phyloP scores from a whole-genome alignment of 92 coral and sea anemone species.

The Ricordea florida region DNA sequence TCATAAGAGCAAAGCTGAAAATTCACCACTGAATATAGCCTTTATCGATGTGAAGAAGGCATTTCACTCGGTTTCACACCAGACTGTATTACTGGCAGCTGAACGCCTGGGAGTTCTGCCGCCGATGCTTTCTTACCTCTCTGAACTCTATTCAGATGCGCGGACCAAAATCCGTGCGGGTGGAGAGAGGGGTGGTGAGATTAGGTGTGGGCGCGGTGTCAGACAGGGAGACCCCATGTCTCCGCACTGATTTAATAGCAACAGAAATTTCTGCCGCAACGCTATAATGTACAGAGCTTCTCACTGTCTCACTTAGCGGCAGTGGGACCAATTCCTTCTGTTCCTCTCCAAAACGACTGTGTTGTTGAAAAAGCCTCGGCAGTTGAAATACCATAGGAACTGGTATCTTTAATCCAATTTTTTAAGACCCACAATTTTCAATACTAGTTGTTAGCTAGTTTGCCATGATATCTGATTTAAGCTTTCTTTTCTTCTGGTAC shows the following conservation, averaged over 20 bases:
- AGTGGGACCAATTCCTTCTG: no score
- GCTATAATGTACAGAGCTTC: background rate
- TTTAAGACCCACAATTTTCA: no score
- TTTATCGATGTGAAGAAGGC: constrained; percentile 8
- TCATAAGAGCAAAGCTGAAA: background rate
- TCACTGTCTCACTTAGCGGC: no score
- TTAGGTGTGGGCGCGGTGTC: background rate
- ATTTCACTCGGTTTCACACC: constrained; percentile 7
- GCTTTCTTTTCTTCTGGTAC: no score
- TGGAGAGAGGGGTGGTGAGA: background rate
- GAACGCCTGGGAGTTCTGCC: background rate
- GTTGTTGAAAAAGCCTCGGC: no score
- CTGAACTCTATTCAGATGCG: background rate
- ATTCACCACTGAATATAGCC: background rate
- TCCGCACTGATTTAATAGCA: background rate
- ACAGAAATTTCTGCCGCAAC: background rate
- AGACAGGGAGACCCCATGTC: background rate
- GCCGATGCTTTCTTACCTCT: background rate
- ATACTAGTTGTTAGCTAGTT: no score
- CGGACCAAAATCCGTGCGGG: background rate
- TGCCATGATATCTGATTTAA: no score
- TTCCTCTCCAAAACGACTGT: no score
- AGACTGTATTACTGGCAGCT: background rate
- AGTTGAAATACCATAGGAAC: background rate
- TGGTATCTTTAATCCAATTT: background rate